These are phyloP conservation scores for Riptortus pedestris DNA, from an alignment of 1,140 invertebrate genomes.

Conservation along the genomic window DNA sequence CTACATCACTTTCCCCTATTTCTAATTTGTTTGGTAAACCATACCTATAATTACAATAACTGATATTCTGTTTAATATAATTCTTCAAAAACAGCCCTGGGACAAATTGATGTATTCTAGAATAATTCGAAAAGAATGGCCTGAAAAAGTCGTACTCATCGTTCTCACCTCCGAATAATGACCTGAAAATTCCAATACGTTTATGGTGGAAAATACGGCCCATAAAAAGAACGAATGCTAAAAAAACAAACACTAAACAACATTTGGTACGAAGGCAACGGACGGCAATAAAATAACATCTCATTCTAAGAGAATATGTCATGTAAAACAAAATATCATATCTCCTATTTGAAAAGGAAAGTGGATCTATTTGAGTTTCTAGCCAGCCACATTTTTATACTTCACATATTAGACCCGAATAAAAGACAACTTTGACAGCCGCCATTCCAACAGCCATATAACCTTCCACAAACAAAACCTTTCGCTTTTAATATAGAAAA, in stretches of 20 bases:
- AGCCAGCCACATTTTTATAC: no score
- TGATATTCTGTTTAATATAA: slow-evolving; percentile 41
- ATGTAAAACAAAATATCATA: no score
- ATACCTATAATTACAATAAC: slow-evolving; percentile 52
- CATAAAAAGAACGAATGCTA: slow-evolving; percentile 23
- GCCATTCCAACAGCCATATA: no score
- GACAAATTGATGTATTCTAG: slow-evolving; percentile 20
- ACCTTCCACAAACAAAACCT: no score
- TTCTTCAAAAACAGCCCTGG: slow-evolving; percentile 31
- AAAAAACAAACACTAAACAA: slow-evolving; percentile 23
- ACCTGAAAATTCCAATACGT: slow-evolving; percentile 11
- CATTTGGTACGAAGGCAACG: slow-evolving; percentile 23
- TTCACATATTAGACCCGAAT: no score
- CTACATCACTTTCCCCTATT: slow-evolving; percentile 40
- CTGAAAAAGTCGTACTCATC: slow-evolving; percentile 3
- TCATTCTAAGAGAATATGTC: slow-evolving; percentile 18
- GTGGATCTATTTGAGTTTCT: no score
- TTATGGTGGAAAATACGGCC: slow-evolving; percentile 21
- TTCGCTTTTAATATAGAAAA: no score
- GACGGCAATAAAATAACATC: slow-evolving; percentile 25
- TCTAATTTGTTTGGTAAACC: slow-evolving; percentile 45
- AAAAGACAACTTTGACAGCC: no score
- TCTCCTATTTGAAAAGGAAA: no score
- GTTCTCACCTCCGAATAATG: not conserved
- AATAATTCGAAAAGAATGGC: slow-evolving; percentile 19